Base-by-base conservation (phyloP, 2,888 invertebrate genomes). In the Rhagonycha lutea region DNA sequence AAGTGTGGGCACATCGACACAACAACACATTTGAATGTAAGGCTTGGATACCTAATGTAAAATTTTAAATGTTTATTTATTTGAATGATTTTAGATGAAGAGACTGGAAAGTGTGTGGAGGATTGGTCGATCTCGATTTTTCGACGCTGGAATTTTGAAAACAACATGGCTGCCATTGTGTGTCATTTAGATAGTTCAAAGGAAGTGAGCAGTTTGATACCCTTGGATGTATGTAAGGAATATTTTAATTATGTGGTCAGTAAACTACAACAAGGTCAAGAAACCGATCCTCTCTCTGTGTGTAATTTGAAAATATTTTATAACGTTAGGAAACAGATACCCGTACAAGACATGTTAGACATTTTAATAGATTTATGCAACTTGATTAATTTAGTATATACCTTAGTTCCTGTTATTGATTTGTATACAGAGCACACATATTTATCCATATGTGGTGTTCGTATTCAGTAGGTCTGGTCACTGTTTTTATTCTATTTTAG, bases 1-100 rank as follows among this genome's bases (percentile, higher is more conserved):
- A 96, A 86, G 95, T 97, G 77, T 96, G 96, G 95, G 95, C 95
- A 62, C 96, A 96, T 87, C 91, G 93, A 74, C 94, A 95, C 88
- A 96, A 96, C 88, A 93, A 94, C 88, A 91, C 94, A 80, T 96
- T 96, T 86, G 95, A 96, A 87, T 96, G 95, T 96, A 88, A 91
- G 0, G 61, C 7, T 61, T n/a, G n/a, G 28, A 18, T 18, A n/a
- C n/a, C n/a, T n/a, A 23, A 4, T 2, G 14, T 2, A 26, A 9
- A 14, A 5, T 14, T 14, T 29, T 18, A 18, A 61, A 71, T 63
- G 47, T 74, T 77, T 47, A 65, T 69, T 74, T 61, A 14, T 18
- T 63, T 23, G 9, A 61, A n/a, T 70, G 60, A 77, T 89, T 89
- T 28, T 86, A 96, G 96, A 96, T 86, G 96, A 96, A 89, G 96